Evolutionary conservation across 1,140 invertebrate species (phyloP).

Genomic region (Pseudachorutes palmiensis): DNA sequence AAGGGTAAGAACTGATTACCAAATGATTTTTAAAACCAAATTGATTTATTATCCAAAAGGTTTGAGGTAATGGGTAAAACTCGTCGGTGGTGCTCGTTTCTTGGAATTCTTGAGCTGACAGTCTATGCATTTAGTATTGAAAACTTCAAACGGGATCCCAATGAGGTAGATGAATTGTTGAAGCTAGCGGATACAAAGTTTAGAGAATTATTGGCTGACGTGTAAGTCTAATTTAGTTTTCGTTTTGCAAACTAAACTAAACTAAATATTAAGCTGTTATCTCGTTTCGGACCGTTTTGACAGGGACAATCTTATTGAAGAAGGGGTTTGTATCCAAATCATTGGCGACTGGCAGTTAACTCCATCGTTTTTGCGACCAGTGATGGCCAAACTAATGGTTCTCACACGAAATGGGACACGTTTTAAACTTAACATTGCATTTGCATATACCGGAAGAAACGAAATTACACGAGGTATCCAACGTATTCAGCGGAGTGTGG

Average conservation of each 20-base stretch:
- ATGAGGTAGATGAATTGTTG: not conserved
- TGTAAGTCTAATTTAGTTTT: too few species aligned
- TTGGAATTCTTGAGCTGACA: slow-evolving; percentile 60
- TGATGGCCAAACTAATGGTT: slow-evolving; percentile 68
- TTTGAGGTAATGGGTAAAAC: slow-evolving; percentile 49
- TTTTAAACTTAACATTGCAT: slow-evolving; percentile 76
- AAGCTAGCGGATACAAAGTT: not conserved
- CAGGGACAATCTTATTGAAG: slow-evolving; percentile 70
- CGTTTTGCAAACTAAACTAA: too few species aligned
- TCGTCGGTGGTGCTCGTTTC: slow-evolving; percentile 54
- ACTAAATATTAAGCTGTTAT: not conserved
- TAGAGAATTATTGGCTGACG: not conserved
- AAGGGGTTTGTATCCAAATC: slow-evolving; percentile 76
- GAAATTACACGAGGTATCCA: slow-evolving; percentile 71
- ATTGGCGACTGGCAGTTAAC: slow-evolving; percentile 78
- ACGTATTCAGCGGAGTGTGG: slow-evolving; percentile 54
- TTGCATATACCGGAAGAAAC: slow-evolving; percentile 81
- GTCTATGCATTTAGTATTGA: slow-evolving; percentile 63
- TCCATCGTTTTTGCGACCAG: slow-evolving; percentile 63
- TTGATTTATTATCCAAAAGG: not conserved
- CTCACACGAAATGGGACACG: slow-evolving; percentile 72
- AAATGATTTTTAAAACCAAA: not conserved
- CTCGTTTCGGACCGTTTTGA: slow-evolving; percentile 40
- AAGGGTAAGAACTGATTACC: too few species aligned
- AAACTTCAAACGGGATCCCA: slow-evolving; percentile 54